phyloP scores from a whole-genome alignment of 30 jellyfish, hydroid and myxozoan species.

The Nemopilema nomurai region DNA sequence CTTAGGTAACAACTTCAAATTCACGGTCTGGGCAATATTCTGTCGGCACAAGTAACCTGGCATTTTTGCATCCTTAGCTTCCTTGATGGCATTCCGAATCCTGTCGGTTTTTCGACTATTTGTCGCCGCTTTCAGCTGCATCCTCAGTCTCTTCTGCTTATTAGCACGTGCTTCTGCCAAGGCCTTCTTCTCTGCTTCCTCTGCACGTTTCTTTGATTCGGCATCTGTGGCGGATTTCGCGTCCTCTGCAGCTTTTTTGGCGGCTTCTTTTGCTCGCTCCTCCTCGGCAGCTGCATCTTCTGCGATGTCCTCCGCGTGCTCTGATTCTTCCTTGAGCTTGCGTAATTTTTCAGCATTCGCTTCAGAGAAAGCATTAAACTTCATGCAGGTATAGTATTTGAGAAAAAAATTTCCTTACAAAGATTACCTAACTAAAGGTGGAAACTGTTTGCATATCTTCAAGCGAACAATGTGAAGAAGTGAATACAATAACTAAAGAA shows the following conservation, averaged over 20 bases:
- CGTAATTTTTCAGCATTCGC: conserved; percentile 57
- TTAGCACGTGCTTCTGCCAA: conserved; percentile 65
- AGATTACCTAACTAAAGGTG: too few relatives aligned
- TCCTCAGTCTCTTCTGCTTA: conserved; percentile 73
- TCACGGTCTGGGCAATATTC: too few relatives aligned
- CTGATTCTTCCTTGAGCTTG: conserved; percentile 54
- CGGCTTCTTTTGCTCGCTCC: conserved; percentile 76
- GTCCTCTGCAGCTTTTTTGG: conserved; percentile 55
- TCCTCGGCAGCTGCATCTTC: conserved; percentile 80
- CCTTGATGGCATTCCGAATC: conserved; percentile 65
- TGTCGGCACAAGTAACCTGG: conserved; percentile 55
- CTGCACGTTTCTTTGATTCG: conserved; percentile 56
- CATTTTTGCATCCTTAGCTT: conserved; percentile 85
- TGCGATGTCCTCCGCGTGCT: conserved; percentile 65
- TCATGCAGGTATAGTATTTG: not conserved
- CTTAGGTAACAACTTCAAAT: too few relatives aligned
- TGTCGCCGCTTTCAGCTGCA: conserved; percentile 77
- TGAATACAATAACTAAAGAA: too few relatives aligned
- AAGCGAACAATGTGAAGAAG: too few relatives aligned
- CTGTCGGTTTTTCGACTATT: conserved; percentile 57
- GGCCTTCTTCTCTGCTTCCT: conserved; percentile 79
- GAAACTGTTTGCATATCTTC: too few relatives aligned
- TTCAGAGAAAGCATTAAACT: not conserved
- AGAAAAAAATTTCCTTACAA: not conserved
- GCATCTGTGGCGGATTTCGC: conserved; percentile 57